Base-by-base conservation (phyloP, 1,140 invertebrate species). In the Drosophila bocqueti region DNA sequence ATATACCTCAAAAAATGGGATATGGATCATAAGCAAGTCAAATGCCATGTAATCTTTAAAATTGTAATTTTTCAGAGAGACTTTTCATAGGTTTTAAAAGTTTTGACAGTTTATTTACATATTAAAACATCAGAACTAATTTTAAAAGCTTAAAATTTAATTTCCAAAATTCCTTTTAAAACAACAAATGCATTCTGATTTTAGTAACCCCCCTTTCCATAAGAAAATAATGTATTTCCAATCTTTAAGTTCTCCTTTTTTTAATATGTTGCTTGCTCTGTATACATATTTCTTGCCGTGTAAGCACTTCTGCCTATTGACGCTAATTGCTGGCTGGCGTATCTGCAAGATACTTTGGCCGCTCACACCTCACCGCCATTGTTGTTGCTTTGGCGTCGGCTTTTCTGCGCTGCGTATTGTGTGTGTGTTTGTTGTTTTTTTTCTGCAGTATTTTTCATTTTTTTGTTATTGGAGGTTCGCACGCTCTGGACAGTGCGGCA, bases 261-360 rank as follows among this genome's bases (percentile, higher is more conserved):
- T 18, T 6, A 6, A 36, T 15, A 8, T 31, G 18, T 6, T 21
- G 21, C 29, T 24, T 24, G 0, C 4, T 13, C 5, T 55, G 1
- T 16, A 2, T 9, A 24, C 52, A 10, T 7, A 38, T 55, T 55
- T 55, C 34, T 55, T 38, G 21, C 34, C 15, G 54, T 62, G 46
- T 68, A 52, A 62, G 74, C 59, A 75, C 45, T 81, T 78, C 74
- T 60, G 79, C 61, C 76, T 60, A 72, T 59, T 55, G 67, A 61
- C 81, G 84, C 84, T 87, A 87, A 87, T 87, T 87, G 84, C 84
- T 72, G 81, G 81, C 84, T 66, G 77, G 68, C 80, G 77, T 89
- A 89, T 83, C 84, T 89, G 62, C 43, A 29, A 79, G 69, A 87
- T 87, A 83, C 82, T 55, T 59, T 46, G 45, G 38, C 18, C 65